Conservation (phyloP, 2,113 vertebrate genomes). For the Corythoichthys intestinalis region DNA sequence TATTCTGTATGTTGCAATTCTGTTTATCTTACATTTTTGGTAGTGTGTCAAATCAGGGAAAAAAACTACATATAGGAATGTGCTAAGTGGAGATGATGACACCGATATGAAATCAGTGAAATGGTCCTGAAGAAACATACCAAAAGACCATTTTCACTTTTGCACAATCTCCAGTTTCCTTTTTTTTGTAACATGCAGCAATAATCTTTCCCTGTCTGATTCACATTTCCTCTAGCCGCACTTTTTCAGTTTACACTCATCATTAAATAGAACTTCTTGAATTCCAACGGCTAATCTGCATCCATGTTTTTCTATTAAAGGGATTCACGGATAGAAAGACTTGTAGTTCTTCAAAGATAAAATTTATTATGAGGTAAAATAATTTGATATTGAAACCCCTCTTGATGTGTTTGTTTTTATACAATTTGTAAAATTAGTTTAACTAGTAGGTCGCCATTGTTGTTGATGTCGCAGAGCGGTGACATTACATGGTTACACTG, state of each 20-base stretch:
- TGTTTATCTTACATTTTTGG: neutral
- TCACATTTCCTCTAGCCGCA: neutral
- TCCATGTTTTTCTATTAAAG: neutral
- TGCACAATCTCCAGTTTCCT: conserved; percentile 13
- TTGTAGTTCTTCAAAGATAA: too few species aligned
- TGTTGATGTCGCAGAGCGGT: too few species aligned
- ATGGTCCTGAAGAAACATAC: neutral
- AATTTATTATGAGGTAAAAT: too few species aligned
- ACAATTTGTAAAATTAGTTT: too few species aligned
- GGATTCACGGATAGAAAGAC: neutral
- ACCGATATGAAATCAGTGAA: neutral
- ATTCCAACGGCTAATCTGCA: neutral
- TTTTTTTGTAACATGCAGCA: neutral
- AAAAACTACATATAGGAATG: neutral
- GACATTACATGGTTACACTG: too few species aligned
- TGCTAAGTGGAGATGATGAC: neutral
- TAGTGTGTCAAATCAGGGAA: neutral
- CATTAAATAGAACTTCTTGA: neutral
- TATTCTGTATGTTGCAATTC: neutral
- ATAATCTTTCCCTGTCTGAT: neutral
- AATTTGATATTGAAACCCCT: too few species aligned
- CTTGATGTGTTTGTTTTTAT: too few species aligned
- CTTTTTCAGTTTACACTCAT: neutral
- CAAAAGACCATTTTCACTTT: conserved; percentile 14
- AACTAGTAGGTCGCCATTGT: too few species aligned